Evolutionary conservation across 37 sponge, comb jelly and placozoan genomes (phyloP).

Genomic region (Halisarca cf. caerulea): DNA sequence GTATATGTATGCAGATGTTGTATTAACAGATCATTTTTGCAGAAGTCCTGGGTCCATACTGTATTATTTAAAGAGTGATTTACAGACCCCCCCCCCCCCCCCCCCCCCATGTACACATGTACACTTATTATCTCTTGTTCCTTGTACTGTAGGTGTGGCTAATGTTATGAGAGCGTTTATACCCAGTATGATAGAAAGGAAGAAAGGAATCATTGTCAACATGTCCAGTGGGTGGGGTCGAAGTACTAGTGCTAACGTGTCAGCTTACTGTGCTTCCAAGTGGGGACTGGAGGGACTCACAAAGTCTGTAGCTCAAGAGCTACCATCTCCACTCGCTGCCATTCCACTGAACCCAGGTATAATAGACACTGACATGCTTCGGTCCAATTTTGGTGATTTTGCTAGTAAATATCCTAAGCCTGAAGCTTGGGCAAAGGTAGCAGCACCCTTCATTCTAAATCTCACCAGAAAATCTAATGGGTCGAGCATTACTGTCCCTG

Average conservation of each 20-base stretch:
- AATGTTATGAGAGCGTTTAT: constrained; percentile 30
- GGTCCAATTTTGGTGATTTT: background rate
- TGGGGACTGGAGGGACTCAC: constrained; percentile 25
- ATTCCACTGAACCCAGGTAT: constrained; percentile 25
- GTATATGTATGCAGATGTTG: too few relatives aligned
- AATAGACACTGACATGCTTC: constrained; percentile 32
- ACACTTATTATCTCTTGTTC: too few relatives aligned
- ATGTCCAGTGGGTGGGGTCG: constrained; percentile 36
- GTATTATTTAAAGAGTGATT: too few relatives aligned
- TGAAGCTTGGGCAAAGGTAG: constrained; percentile 24
- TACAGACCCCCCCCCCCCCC: too few relatives aligned
- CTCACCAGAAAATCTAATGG: background rate
- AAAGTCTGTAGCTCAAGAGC: constrained; percentile 25
- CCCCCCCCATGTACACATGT: too few relatives aligned
- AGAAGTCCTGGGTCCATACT: too few relatives aligned
- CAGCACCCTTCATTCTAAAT: constrained; percentile 7
- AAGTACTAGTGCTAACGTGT: constrained; percentile 8
- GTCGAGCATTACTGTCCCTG: constrained; percentile 19
- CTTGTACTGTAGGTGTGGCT: constrained; percentile 20
- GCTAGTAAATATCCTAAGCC: constrained; percentile 25
- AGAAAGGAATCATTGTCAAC: constrained; percentile 33
- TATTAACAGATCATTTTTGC: too few relatives aligned
- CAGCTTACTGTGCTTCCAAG: constrained; percentile 34
- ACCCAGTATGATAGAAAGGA: constrained; percentile 9
- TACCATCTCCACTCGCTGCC: constrained; percentile 16